phyloP scores from a whole-genome alignment of 2,888 invertebrate species.

The Drosophila paramelanica region DNA sequence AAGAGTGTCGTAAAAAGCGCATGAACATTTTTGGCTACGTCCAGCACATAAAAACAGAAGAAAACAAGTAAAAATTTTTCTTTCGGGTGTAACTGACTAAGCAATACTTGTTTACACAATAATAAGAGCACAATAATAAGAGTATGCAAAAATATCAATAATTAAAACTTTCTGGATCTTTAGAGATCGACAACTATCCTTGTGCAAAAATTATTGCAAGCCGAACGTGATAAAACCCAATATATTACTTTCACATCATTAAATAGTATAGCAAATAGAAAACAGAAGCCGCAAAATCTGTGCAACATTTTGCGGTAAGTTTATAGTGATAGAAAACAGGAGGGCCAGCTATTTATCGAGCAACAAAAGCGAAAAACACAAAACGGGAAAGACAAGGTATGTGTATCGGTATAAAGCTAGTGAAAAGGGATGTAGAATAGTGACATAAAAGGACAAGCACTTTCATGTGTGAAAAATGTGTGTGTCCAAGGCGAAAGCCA shows the following conservation, averaged over 20 bases:
- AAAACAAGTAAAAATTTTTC: background rate
- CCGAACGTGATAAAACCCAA: no score
- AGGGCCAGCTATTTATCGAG: slow-evolving; percentile 55
- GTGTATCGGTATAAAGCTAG: background rate
- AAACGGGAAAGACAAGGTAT: background rate
- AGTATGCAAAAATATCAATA: no score
- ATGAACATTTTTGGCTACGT: slow-evolving; percentile 57
- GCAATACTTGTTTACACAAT: no score
- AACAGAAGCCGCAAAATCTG: slow-evolving; percentile 31
- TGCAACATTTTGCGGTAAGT: slow-evolving; percentile 69
- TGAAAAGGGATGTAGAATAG: background rate
- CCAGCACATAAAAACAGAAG: slow-evolving; percentile 18
- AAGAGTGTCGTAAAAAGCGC: slow-evolving; percentile 69
- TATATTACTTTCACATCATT: no score
- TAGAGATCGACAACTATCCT: no score
- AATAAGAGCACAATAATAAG: no score
- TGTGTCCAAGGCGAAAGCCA: slow-evolving; percentile 66
- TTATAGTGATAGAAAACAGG: slow-evolving; percentile 52
- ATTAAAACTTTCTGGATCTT: no score
- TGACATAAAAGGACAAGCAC: slow-evolving; percentile 13
- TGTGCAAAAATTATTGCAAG: no score
- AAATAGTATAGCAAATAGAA: no score
- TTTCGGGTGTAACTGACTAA: no score
- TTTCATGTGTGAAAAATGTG: slow-evolving; percentile 52
- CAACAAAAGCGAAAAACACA: slow-evolving; percentile 27